Evolutionary conservation across 2,113 vertebrate genomes (phyloP).

Genomic region (Potamarius usumacintae): DNA sequence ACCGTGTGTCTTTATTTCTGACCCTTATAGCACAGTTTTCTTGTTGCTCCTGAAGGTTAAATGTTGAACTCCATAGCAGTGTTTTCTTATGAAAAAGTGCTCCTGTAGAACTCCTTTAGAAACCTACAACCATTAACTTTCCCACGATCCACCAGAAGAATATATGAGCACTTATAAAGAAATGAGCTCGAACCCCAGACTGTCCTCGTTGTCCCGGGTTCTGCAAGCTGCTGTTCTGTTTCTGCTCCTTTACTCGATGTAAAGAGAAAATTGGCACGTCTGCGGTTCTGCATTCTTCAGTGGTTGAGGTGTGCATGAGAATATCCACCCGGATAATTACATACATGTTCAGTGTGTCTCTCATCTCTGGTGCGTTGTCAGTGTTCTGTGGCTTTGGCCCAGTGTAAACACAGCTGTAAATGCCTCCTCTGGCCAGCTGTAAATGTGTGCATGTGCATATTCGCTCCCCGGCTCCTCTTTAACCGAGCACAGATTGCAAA

Average conservation of each 20-base stretch:
- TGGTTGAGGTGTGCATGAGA: conserved; percentile 40
- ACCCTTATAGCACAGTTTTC: background rate
- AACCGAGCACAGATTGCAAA: conserved; percentile 36
- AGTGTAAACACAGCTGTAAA: conserved; percentile 59
- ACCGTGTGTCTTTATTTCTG: background rate
- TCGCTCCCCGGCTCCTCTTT: conserved; percentile 45
- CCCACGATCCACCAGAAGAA: background rate
- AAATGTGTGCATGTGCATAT: conserved; percentile 46
- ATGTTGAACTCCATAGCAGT: background rate
- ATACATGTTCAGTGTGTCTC: conserved; percentile 35
- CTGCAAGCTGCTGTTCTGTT: background rate
- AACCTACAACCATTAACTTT: background rate
- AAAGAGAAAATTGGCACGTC: conserved; percentile 5
- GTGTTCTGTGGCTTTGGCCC: conserved; percentile 42
- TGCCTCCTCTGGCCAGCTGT: conserved; percentile 48
- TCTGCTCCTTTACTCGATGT: background rate
- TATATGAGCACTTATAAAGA: background rate
- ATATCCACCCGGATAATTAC: conserved; percentile 41
- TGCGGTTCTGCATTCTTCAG: background rate
- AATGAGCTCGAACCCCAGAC: background rate
- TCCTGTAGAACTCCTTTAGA: background rate
- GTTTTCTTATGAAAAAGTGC: background rate
- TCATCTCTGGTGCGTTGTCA: conserved; percentile 40
- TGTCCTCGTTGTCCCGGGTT: background rate
- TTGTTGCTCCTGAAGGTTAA: background rate